phyloP scores from a whole-genome alignment of 2,888 invertebrate genomes.

The Nysson spinosus region DNA sequence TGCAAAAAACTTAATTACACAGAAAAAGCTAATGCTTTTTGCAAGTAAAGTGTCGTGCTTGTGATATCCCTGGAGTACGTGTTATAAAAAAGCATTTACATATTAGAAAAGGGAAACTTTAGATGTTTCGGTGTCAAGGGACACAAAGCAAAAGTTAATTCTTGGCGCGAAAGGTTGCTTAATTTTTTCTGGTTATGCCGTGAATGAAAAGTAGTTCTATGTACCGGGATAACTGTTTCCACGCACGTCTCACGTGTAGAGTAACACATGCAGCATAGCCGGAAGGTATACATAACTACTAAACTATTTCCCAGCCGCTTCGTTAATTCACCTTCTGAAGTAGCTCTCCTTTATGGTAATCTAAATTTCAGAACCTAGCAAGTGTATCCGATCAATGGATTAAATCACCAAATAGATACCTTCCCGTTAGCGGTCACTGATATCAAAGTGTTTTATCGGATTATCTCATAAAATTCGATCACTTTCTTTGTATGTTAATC shows the following conservation, averaged over 20 bases:
- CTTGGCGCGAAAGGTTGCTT: slow-evolving; percentile 24
- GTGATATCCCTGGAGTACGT: too few species aligned
- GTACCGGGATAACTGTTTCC: slow-evolving; percentile 42
- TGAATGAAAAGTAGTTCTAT: slow-evolving; percentile 28
- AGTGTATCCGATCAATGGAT: slow-evolving; percentile 14
- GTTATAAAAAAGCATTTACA: too few species aligned
- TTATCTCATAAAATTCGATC: not conserved
- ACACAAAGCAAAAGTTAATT: slow-evolving; percentile 28
- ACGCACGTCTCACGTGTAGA: slow-evolving; percentile 32
- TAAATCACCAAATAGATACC: not conserved
- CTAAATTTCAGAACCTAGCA: slow-evolving; percentile 25
- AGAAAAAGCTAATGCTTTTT: too few species aligned
- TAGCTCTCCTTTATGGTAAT: slow-evolving; percentile 27
- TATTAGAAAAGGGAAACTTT: not conserved
- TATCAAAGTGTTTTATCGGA: not conserved
- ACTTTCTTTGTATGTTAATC: slow-evolving; percentile 21
- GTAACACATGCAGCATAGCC: not conserved
- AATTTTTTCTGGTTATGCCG: slow-evolving; percentile 47
- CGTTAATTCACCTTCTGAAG: slow-evolving; percentile 39
- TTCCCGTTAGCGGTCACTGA: not conserved
- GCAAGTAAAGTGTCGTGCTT: too few species aligned
- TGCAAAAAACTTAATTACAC: too few species aligned
- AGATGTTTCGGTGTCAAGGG: not conserved
- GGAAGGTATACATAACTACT: not conserved
- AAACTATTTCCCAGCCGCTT: slow-evolving; percentile 14